Percentiles rank a stretch among this genome's conserved stretches.
Conservation (phyloP, 1,140 invertebrate species). For the Telenomus remus region DNA sequence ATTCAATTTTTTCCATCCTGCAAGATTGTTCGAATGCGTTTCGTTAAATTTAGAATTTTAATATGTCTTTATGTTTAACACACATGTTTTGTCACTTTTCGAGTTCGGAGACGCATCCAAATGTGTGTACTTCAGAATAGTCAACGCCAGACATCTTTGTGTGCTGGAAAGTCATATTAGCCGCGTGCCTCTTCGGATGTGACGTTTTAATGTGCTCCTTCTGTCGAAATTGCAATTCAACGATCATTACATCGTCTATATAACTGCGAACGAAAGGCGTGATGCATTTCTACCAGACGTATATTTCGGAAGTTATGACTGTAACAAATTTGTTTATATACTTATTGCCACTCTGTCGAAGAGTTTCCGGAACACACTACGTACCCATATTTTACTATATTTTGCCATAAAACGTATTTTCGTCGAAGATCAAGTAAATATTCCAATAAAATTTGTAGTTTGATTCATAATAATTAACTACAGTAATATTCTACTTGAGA, state of each 20-base stretch:
- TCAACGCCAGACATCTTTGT: slow-evolving; percentile 17
- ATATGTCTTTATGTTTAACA: too few relatives aligned
- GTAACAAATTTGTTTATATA: slow-evolving; percentile 24
- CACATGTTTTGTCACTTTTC: too few relatives aligned
- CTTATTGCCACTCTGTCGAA: slow-evolving; percentile 14
- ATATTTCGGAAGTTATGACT: slow-evolving; percentile 8
- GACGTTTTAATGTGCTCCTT: slow-evolving; percentile 36
- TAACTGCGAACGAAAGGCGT: slow-evolving; percentile 19
- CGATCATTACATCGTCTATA: slow-evolving; percentile 37
- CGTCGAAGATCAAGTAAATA: too few relatives aligned
- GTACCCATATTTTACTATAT: not conserved
- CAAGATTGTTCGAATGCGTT: too few relatives aligned
- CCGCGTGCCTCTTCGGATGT: slow-evolving; percentile 38
- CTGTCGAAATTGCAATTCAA: slow-evolving; percentile 26
- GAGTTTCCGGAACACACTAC: slow-evolving; percentile 3
- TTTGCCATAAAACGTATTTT: not conserved
- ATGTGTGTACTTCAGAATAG: slow-evolving; percentile 65
- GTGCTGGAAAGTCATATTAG: slow-evolving; percentile 1
- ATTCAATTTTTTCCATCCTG: too few relatives aligned
- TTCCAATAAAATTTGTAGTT: too few relatives aligned
- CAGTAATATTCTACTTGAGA: too few relatives aligned
- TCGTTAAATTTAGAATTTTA: too few relatives aligned
- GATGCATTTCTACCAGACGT: slow-evolving; percentile 8
- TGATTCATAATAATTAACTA: too few relatives aligned
- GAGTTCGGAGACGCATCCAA: slow-evolving; percentile 59